Evolutionary conservation across 2,797 vertebrate genomes (phyloP).

Genomic region (Sebastes goodei): DNA sequence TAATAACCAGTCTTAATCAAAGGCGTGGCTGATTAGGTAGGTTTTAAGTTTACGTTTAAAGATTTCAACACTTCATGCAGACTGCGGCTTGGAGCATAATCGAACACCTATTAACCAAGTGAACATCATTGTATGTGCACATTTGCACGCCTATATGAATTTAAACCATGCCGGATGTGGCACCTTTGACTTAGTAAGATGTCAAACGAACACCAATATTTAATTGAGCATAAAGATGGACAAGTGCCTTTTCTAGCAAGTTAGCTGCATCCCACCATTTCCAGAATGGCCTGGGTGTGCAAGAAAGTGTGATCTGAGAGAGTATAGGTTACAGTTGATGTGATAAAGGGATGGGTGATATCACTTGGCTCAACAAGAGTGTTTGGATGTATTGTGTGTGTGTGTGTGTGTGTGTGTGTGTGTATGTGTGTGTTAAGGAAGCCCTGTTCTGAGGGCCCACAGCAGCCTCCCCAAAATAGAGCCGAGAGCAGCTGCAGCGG

Average conservation of each 20-base stretch:
- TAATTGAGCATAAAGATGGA: neutral
- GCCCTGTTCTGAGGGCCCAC: conserved; percentile 64
- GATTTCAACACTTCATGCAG: too few species aligned
- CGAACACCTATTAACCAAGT: neutral
- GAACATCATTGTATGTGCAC: neutral
- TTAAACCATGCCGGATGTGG: neutral
- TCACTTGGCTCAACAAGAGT: conserved; percentile 42
- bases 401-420: conserved; percentile 38
- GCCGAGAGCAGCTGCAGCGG: conserved; percentile 81
- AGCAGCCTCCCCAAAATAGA: conserved; percentile 82
- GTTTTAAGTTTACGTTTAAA: too few species aligned
- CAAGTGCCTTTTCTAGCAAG: conserved; percentile 3
- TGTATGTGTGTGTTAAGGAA: conserved; percentile 63
- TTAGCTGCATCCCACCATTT: conserved; percentile 18
- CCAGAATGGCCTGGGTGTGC: neutral
- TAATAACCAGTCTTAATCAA: too few species aligned
- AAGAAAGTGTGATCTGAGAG: conserved; percentile 21
- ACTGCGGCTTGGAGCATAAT: too few species aligned
- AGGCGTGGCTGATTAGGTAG: too few species aligned
- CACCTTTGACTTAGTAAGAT: neutral
- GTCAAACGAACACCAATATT: neutral
- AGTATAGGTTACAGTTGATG: neutral
- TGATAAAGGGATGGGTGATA: conserved; percentile 40
- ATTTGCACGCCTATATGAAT: neutral
- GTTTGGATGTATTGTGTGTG: conserved; percentile 50